Evolutionary conservation across 2,797 vertebrate species (phyloP), one percentile per base, ranked within the genome.

Genomic region (Premnoplex brunnescens): DNA sequence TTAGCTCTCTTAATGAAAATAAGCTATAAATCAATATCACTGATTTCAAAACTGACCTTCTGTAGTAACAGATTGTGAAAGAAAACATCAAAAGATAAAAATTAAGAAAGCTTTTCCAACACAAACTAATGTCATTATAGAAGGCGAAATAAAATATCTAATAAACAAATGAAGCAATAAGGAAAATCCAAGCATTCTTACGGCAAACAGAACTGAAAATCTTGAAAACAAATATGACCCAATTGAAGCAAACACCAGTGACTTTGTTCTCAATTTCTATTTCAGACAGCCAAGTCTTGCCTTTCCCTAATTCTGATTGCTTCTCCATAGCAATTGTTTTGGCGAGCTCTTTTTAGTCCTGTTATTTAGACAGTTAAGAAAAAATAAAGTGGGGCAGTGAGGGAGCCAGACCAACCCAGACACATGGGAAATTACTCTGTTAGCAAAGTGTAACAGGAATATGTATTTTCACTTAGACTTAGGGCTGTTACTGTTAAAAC

Each of bases 271-370:
- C 91, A 43, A 24, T 43, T 91, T 78, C 93, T 95, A 30, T 66
- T 89, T 77, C 85, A 21, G 56, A 48, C 55, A 78, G 94, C 93
- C 93, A 95, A 95, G 74, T 20, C 91, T 90, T 48, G 88, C 93
- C 68, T 83, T 83, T 81, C 91, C 83, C 86, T 76, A 66, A 78
- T 89, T 92, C 95, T 66, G 89, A 96, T 84, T 75, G 85, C 95
- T 96, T 84, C 94, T 94, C 95, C 89, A 66, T 14, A 93, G 94
- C 85, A 75, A 84, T 97, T 92, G 94, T 89, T 93, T 82, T 94
- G 94, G 91, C 77, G 20, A 44, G 86, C 55, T 92, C 85, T 60
- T 94, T 72, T 68, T 18, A 94, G 75, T 34, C 58, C 62, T 37
- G 20, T 75, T 83, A 62, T 72, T 94, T 46, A 86, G 80, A 46